Percentiles rank a stretch among this genome's conserved stretches.
Conservation (phyloP, 2,888 invertebrate species). For the Auanema freiburgensis region DNA sequence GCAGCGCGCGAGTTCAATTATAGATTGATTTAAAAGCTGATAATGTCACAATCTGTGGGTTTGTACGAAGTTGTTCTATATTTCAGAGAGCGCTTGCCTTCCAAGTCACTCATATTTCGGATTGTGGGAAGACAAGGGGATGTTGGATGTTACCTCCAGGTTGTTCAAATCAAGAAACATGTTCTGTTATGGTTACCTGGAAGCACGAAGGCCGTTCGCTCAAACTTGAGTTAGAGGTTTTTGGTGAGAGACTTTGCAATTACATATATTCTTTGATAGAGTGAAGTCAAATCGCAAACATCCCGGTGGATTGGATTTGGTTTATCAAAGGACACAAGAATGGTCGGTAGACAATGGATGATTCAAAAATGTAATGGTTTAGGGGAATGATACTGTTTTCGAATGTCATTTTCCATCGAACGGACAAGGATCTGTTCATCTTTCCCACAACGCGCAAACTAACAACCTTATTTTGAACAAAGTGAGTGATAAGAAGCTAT, state of each 20-base stretch:
- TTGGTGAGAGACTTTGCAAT: constrained; percentile 25
- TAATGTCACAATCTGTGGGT: no score
- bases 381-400: constrained; percentile 67
- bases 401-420: constrained; percentile 61
- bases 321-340: constrained; percentile 39
- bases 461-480: constrained; percentile 30
- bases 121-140: constrained; percentile 60
- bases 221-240: constrained; percentile 39
- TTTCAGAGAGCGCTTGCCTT: constrained; percentile 1
- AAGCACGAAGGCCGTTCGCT: constrained; percentile 38
- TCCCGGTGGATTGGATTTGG: constrained; percentile 43
- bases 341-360: constrained; percentile 29
- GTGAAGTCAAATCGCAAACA: background rate
- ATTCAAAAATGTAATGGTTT: constrained; percentile 19
- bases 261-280: background rate
- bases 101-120: constrained; percentile 37
- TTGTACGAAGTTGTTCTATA: no score
- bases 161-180: constrained; percentile 51
- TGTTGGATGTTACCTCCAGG: constrained; percentile 64
- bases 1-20: no score
- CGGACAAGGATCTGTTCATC: constrained; percentile 25
- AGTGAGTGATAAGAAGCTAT: constrained; percentile 7
- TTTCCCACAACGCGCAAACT: constrained; percentile 37
- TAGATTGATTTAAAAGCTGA: no score
- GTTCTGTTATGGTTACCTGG: constrained; percentile 46